phyloP scores from a whole-genome alignment of 2,888 invertebrate genomes.

The Lordiphosa fenestrarum region DNA sequence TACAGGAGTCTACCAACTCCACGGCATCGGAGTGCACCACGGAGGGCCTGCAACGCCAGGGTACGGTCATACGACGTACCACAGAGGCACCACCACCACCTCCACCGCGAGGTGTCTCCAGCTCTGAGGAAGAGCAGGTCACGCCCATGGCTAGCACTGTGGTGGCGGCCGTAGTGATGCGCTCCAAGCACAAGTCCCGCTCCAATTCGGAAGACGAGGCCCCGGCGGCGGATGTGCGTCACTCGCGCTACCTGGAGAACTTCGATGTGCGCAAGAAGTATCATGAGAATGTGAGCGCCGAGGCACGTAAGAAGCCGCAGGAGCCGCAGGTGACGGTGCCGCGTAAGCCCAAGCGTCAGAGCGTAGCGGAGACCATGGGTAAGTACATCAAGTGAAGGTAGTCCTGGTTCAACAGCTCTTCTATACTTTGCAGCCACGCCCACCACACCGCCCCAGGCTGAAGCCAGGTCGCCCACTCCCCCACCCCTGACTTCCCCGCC shows the following conservation, averaged over 20 bases:
- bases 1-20: slow-evolving; percentile 56
- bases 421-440: slow-evolving; percentile 42
- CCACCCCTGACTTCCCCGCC: slow-evolving; percentile 12
- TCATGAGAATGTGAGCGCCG: slow-evolving; percentile 69
- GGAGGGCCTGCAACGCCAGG: slow-evolving; percentile 74
- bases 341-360: slow-evolving; percentile 73
- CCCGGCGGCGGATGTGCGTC: slow-evolving; percentile 60
- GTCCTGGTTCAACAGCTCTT: slow-evolving; percentile 21
- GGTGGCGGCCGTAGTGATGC: slow-evolving; percentile 65
- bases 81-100: slow-evolving; percentile 40
- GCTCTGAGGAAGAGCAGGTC: slow-evolving; percentile 76
- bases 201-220: slow-evolving; percentile 78
- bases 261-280: slow-evolving; percentile 79
- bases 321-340: slow-evolving; percentile 40
- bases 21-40: slow-evolving; percentile 46
- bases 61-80: slow-evolving; percentile 75
- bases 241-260: slow-evolving; percentile 79
- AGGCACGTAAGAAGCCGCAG: neutral
- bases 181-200: slow-evolving; percentile 74
- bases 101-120: slow-evolving; percentile 48
- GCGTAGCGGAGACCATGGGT: slow-evolving; percentile 49
- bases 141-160: slow-evolving; percentile 2
- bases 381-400: slow-evolving; percentile 42
- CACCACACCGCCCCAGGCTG: slow-evolving; percentile 9
- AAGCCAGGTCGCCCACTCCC: slow-evolving; percentile 1